These are phyloP conservation scores for Paracentrotus lividus DNA, from an alignment of 53 echinoderm and acorn worm species.

Conservation along the genomic window DNA sequence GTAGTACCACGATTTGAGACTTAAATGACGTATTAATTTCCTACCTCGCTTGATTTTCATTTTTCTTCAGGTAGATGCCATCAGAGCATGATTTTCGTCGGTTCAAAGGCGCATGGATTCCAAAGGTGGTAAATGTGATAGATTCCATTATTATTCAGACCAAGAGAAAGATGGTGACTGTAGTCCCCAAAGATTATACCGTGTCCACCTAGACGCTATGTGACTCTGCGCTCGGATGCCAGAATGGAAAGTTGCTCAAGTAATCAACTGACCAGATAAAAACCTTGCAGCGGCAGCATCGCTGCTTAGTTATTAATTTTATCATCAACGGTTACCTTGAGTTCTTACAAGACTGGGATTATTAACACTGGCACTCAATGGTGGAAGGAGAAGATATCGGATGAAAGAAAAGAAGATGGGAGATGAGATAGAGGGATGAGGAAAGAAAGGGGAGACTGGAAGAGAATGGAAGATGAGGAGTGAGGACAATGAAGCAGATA, in stretches of 20 bases:
- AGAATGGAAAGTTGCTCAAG: background rate
- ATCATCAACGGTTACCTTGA: slow-evolving; percentile 3
- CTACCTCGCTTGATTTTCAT: slow-evolving; percentile 14
- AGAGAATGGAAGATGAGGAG: background rate
- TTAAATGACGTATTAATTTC: background rate
- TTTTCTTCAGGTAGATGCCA: background rate
- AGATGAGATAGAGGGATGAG: background rate
- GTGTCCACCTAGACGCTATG: background rate
- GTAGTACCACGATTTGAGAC: too few species aligned
- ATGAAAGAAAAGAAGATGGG: background rate
- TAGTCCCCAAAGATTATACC: background rate
- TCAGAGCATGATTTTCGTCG: slow-evolving; percentile 22
- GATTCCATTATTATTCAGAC: slow-evolving; percentile 35
- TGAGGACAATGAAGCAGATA: background rate
- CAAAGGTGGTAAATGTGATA: background rate
- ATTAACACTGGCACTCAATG: slow-evolving; percentile 39
- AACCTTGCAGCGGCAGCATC: slow-evolving; percentile 13
- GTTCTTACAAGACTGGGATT: background rate
- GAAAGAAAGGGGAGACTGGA: background rate
- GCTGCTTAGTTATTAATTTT: slow-evolving; percentile 40
- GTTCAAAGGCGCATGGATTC: background rate
- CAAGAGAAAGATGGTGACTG: background rate
- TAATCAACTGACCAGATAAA: background rate
- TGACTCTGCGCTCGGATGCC: background rate
- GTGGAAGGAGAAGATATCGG: background rate